Evolutionary conservation across 2,888 invertebrate genomes (phyloP), one percentile per base, ranked within the genome.

Genomic region (Hedya salicella): DNA sequence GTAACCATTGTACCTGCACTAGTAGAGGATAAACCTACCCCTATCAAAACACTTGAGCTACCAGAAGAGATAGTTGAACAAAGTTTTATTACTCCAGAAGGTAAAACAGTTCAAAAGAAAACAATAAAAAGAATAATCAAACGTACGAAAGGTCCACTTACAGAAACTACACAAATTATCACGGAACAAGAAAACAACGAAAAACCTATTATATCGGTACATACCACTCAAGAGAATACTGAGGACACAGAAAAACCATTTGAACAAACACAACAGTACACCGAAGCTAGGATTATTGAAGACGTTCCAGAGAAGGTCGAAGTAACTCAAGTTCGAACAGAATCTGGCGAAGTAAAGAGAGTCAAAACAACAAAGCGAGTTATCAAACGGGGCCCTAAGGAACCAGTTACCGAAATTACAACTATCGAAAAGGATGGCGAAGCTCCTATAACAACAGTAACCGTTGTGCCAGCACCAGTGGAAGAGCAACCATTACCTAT

Each of bases 331-430:
- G 84, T 88, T 11, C 78, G 81, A 3, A 87, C 88, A 0, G 72
- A 82, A 50, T 75, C 79, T 65, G 85, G 83, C 1, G 83, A 82
- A 60, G 70, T 81, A 1, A 81, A 81, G 30, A 79, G 80, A 65
- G 83, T 83, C 50, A 83, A 79, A 2, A 83, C 82, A 0, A 91
- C 88, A 2, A 93, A 86, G 67, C 89, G 90, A 0, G 82, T 86
- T 2, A 86, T 92, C 0, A 93, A 87, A 71, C 89, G 83, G 56
- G 93, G 88, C 1, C 76, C 78, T 0, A 89, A 91, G 56, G 78
- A 87, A 68, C 91, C 92, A 71, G 79, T 89, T 8, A 91, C 93
- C 0, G 89, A 89, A 75, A 88, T 88, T n/a, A 81, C 87, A 2
- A 93, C 92, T 4, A 78, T 88, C 14, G 81, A 90, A 68, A 83